phyloP scores from a whole-genome alignment of 2,888 invertebrate genomes.

The Trissonchulus sp. region DNA sequence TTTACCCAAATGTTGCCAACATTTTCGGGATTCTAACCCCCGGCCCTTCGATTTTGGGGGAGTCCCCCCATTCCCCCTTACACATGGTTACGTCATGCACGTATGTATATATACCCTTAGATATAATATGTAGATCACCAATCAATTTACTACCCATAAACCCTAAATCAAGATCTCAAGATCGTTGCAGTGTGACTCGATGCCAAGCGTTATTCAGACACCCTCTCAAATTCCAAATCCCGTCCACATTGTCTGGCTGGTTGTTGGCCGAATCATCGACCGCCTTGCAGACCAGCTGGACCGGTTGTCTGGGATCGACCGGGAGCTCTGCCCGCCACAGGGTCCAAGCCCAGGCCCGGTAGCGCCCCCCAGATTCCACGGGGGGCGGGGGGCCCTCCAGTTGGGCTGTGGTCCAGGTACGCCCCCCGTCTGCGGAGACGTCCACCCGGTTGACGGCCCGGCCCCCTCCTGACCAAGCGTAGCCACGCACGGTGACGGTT shows the following conservation, averaged over 20 bases:
- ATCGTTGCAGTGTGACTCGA: slow-evolving; percentile 61
- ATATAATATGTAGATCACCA: too few species aligned
- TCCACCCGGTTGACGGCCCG: slow-evolving; percentile 81
- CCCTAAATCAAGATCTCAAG: too few species aligned
- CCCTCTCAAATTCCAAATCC: slow-evolving; percentile 95
- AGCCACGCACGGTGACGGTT: slow-evolving; percentile 56
- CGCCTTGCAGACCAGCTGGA: slow-evolving; percentile 74
- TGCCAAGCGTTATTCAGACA: slow-evolving; percentile 92
- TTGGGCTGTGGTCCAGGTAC: slow-evolving; percentile 64
- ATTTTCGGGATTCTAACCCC: too few species aligned
- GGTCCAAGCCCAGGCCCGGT: slow-evolving; percentile 82
- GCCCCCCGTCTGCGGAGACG: slow-evolving; percentile 73
- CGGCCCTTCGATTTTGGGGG: too few species aligned
- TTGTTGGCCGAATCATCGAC: slow-evolving; percentile 73
- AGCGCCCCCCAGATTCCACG: slow-evolving; percentile 40
- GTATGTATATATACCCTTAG: too few species aligned
- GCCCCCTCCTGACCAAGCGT: slow-evolving; percentile 79
- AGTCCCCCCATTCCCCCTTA: too few species aligned
- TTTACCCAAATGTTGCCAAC: too few species aligned
- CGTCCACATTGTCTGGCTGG: slow-evolving; percentile 81
- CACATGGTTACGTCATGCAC: too few species aligned
- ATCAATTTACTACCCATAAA: too few species aligned
- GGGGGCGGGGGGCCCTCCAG: slow-evolving; percentile 47
- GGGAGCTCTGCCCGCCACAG: slow-evolving; percentile 62
- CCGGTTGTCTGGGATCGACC: slow-evolving; percentile 36